phyloP scores from a whole-genome alignment of 2,888 invertebrate species.

The Stenurella melanura region DNA sequence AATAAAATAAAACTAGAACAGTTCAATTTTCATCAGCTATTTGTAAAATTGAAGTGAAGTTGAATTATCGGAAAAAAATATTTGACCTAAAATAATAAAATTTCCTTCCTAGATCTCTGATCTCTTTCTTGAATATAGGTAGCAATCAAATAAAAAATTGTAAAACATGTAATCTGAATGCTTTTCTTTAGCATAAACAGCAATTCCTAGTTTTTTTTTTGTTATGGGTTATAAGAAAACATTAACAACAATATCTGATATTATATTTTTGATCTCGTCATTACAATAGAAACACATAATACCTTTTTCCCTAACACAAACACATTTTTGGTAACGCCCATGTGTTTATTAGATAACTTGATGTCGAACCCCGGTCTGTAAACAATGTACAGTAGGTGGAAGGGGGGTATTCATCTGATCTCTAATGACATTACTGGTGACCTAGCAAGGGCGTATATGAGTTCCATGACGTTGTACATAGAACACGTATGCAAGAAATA shows the following conservation, averaged over 20 bases:
- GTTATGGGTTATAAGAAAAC: too few species aligned
- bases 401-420: constrained; percentile 45
- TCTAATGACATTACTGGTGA: constrained; percentile 50
- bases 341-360: constrained; percentile 21
- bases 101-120: too few species aligned
- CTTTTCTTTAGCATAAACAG: too few species aligned
- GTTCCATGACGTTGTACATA: constrained; percentile 17
- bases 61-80: too few species aligned
- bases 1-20: too few species aligned
- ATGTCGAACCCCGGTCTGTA: constrained; percentile 28
- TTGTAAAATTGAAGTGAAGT: too few species aligned
- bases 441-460: constrained; percentile 55
- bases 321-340: constrained; percentile 21
- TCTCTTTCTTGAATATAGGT: too few species aligned
- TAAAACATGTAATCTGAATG: too few species aligned
- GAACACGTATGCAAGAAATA: not conserved
- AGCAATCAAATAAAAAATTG: too few species aligned
- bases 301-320: not conserved
- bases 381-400: constrained; percentile 35
- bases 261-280: not conserved
- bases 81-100: too few species aligned
- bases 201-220: too few species aligned
- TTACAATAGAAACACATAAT: not conserved
- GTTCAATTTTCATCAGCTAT: too few species aligned
- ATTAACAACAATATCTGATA: not conserved